Base-by-base conservation (phyloP, 2,797 vertebrate species). In the Amniataba percoides region DNA sequence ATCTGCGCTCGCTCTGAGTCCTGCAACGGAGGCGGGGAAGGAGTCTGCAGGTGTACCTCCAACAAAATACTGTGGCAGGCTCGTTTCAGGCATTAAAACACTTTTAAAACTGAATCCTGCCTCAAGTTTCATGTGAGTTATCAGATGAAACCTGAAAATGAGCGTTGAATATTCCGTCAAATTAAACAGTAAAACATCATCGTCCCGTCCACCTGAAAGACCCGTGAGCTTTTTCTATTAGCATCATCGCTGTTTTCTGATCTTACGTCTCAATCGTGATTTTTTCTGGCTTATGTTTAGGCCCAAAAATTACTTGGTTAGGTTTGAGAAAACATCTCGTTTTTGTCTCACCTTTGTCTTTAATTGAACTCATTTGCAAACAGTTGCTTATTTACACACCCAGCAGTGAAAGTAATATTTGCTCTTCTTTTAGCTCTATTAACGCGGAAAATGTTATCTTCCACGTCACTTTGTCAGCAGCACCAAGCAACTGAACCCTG, bases 1-100 rank as follows among this genome's bases (percentile, higher is more conserved):
- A 89, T 72, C 86, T 7, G 63, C n/a, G 62, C 58, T 78, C n/a
- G 40, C 48, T 48, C 34, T 36, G 40, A 16, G 52, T 82, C 74
- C 60, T 68, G 42, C 13, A 73, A 39, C 53, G 34, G 45, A 4
- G 5, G 67, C 12, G 7, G 45, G 7, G 5, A 71, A 18, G 7
- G n/a, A 75, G 73, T 51, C 63, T 66, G 70, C 57, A 61, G 63
- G 59, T 46, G 57, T 57, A 65, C 64, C 77, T 46, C 27, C 23
- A 19, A 31, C 40, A 53, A 48, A 80, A 75, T 48, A 2, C 18
- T n/a, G 46, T 4, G 21, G 18, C 60, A 13, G 71, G 72, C 57
- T 77, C 63, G 0, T 73, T 80, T 78, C 43, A 61, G 62, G 66
- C 43, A 19, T 51, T 40, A 46, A 76, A 75, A 59, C 68, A 67